These are phyloP conservation scores for Sparus aurata DNA, from an alignment of 2,797 vertebrate species.

Conservation along the genomic window DNA sequence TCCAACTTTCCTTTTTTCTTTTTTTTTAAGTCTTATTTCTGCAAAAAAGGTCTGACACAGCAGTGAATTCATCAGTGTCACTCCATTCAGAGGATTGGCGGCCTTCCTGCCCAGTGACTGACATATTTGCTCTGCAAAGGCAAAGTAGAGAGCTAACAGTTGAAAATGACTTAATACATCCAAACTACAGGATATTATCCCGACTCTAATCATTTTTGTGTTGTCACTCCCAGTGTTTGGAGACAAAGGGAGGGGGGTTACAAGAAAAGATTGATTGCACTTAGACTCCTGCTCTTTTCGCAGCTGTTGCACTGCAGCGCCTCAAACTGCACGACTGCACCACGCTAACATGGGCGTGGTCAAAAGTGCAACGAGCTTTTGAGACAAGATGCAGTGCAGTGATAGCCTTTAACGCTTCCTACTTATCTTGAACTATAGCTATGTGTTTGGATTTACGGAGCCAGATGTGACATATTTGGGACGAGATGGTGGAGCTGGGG, in stretches of 20 bases:
- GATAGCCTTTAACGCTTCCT: background rate
- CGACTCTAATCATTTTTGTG: background rate
- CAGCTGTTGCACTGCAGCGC: background rate
- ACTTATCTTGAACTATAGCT: background rate
- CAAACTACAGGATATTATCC: constrained; percentile 17
- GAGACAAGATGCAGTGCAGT: background rate
- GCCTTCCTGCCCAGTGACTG: constrained; percentile 58
- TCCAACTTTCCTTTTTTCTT: constrained; percentile 48
- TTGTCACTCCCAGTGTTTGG: background rate
- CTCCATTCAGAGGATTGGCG: constrained; percentile 41
- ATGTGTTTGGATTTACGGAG: background rate
- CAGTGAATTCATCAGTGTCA: constrained; percentile 81
- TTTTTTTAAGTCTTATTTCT: constrained; percentile 74
- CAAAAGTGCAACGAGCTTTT: background rate
- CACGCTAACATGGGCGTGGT: background rate
- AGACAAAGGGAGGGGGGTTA: background rate
- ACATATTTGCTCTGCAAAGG: constrained; percentile 62
- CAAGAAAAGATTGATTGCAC: background rate
- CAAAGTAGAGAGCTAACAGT: constrained; percentile 40
- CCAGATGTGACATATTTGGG: too few relatives aligned
- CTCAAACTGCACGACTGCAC: background rate
- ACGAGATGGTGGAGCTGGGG: too few relatives aligned
- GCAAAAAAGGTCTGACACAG: constrained; percentile 82
- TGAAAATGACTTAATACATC: constrained; percentile 48
- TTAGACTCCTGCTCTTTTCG: constrained; percentile 2